Conservation (phyloP, 2,888 invertebrate species). For the Amaurobius ferox region DNA sequence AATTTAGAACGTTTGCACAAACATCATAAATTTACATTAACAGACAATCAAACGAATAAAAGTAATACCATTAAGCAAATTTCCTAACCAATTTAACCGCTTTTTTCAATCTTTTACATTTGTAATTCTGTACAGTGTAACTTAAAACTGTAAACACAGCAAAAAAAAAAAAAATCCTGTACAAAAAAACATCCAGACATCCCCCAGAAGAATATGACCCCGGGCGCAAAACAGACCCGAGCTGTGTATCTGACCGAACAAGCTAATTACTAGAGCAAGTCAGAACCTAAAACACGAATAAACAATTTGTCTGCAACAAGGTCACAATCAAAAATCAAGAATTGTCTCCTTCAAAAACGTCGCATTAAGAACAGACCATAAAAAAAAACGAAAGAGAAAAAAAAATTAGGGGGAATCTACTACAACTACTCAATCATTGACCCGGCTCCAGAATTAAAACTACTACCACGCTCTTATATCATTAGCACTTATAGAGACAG, state of each 20-base stretch:
- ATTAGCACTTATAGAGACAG: not conserved
- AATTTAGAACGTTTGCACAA: too few relatives aligned
- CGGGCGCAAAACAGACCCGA: not conserved
- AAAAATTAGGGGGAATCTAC: not conserved
- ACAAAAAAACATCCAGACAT: too few relatives aligned
- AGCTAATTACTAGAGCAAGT: constrained; percentile 31
- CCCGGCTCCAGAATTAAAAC: constrained; percentile 3
- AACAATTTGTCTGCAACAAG: constrained; percentile 35
- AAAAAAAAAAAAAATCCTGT: too few relatives aligned
- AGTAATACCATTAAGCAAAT: too few relatives aligned
- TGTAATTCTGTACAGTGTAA: too few relatives aligned
- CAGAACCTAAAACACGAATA: not conserved
- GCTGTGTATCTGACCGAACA: constrained; percentile 15
- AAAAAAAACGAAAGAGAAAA: not conserved
- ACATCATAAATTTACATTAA: too few relatives aligned
- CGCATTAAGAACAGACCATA: not conserved
- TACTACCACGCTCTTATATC: not conserved
- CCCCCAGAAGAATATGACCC: constrained; percentile 2
- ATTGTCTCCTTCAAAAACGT: not conserved
- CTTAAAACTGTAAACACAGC: too few relatives aligned
- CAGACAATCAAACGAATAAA: too few relatives aligned
- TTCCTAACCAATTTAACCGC: too few relatives aligned
- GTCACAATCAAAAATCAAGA: constrained; percentile 25
- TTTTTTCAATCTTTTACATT: too few relatives aligned
- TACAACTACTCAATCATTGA: constrained; percentile 8